Conservation (phyloP, 2,888 invertebrate species). For the Geotrupes spiniger region DNA sequence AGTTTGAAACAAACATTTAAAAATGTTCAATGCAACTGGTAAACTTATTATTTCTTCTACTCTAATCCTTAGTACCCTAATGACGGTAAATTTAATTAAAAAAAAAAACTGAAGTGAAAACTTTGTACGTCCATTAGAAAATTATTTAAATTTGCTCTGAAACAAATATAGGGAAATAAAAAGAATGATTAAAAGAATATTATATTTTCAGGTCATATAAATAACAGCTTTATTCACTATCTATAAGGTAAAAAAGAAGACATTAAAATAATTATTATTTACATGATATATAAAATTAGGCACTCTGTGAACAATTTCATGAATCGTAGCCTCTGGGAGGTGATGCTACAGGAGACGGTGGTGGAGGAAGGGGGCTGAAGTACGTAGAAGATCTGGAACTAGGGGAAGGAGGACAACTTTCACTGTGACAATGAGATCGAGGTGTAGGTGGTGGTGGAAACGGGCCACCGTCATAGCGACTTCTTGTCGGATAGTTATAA, state of each 20-base stretch:
- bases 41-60: no score
- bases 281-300: slow-evolving; percentile 20
- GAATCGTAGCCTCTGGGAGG: slow-evolving; percentile 51
- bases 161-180: background rate
- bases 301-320: slow-evolving; percentile 25
- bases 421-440: slow-evolving; percentile 71
- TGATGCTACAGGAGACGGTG: slow-evolving; percentile 77
- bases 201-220: slow-evolving; percentile 18
- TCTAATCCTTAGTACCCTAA: no score
- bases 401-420: slow-evolving; percentile 64
- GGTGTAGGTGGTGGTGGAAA: slow-evolving; percentile 77
- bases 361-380: slow-evolving; percentile 78
- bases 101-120: no score
- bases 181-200: slow-evolving; percentile 15
- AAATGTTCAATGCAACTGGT: no score
- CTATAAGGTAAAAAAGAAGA: slow-evolving; percentile 16
- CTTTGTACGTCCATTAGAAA: no score
- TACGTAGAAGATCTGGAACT: slow-evolving; percentile 76
- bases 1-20: no score
- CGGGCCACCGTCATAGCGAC: slow-evolving; percentile 52
- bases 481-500: slow-evolving; percentile 61
- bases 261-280: slow-evolving; percentile 18
- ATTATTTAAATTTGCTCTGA: background rate
- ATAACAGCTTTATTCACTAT: slow-evolving; percentile 18
- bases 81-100: no score